Percentiles rank a stretch among this genome's conserved stretches.
Evolutionary conservation across 2,888 invertebrate genomes (phyloP).

Genomic region (Scaptomyza tumidula): DNA sequence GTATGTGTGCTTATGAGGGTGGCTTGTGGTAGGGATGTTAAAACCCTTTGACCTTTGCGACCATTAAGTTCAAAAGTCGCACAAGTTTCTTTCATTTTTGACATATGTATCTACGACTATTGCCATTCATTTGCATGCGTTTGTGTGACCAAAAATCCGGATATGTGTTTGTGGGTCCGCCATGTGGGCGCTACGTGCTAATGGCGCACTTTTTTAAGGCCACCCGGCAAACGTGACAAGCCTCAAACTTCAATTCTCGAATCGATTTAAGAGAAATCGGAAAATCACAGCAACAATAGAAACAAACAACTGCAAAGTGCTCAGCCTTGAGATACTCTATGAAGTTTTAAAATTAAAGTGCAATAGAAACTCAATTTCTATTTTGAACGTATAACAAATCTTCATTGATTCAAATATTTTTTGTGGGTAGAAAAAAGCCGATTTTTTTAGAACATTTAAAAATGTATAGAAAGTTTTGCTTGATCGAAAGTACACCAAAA

Average conservation of each 20-base stretch:
- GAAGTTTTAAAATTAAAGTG: background rate
- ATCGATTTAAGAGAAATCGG: slow-evolving; percentile 16
- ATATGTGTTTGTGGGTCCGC: slow-evolving; percentile 8
- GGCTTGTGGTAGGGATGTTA: background rate
- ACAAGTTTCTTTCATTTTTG: slow-evolving; percentile 60
- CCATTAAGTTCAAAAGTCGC: slow-evolving; percentile 69
- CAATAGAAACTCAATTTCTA: too few species aligned
- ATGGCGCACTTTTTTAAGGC: slow-evolving; percentile 39
- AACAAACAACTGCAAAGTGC: background rate
- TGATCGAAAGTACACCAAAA: too few species aligned
- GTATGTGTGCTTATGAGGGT: background rate
- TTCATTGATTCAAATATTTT: too few species aligned
- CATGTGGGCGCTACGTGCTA: slow-evolving; percentile 68
- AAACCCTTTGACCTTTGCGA: slow-evolving; percentile 60
- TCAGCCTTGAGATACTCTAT: background rate
- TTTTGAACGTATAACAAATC: too few species aligned
- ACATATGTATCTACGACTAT: slow-evolving; percentile 51
- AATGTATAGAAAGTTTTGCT: too few species aligned
- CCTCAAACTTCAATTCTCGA: slow-evolving; percentile 21
- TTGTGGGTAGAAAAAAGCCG: too few species aligned
- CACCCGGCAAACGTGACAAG: slow-evolving; percentile 47
- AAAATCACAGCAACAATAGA: slow-evolving; percentile 34
- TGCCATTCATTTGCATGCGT: slow-evolving; percentile 48
- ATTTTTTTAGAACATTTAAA: too few species aligned
- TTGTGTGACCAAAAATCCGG: slow-evolving; percentile 29